These are phyloP conservation scores for Pristionchus fissidentatus DNA, from an alignment of 2,888 invertebrate genomes.

Conservation along the genomic window DNA sequence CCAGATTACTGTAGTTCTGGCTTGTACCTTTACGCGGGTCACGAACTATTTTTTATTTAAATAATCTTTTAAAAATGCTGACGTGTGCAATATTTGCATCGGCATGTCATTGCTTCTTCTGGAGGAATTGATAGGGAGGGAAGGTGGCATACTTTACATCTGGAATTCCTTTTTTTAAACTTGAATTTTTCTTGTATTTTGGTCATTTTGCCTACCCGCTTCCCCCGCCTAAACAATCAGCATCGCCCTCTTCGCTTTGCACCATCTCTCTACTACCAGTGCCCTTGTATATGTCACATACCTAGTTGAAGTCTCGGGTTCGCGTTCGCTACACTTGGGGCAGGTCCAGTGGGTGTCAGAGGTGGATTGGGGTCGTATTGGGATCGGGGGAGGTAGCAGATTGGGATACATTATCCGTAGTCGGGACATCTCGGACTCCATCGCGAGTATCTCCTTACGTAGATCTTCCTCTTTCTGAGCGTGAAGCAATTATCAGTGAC, in stretches of 20 bases:
- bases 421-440: constrained; percentile 4
- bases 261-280: too few relatives aligned
- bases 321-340: constrained; percentile 20
- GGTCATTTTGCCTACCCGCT: too few relatives aligned
- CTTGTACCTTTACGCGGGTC: background rate
- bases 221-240: too few relatives aligned
- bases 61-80: background rate
- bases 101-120: background rate
- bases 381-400: constrained; percentile 31
- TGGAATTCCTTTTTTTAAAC: background rate
- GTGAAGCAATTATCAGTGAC: too few relatives aligned
- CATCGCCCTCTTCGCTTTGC: too few relatives aligned
- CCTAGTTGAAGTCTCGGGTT: constrained; percentile 5
- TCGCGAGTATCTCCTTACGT: background rate
- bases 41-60: background rate
- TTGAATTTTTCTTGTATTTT: background rate
- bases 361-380: constrained; percentile 12
- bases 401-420: background rate
- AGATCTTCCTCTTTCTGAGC: background rate
- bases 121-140: background rate
- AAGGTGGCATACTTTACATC: constrained; percentile 30
- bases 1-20: background rate
- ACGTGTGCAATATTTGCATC: constrained; percentile 20
- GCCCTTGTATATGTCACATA: too few relatives aligned
- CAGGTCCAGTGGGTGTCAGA: constrained; percentile 30